These are phyloP conservation scores for Momotus momota DNA, from an alignment of 2,797 vertebrate genomes.

Conservation along the genomic window DNA sequence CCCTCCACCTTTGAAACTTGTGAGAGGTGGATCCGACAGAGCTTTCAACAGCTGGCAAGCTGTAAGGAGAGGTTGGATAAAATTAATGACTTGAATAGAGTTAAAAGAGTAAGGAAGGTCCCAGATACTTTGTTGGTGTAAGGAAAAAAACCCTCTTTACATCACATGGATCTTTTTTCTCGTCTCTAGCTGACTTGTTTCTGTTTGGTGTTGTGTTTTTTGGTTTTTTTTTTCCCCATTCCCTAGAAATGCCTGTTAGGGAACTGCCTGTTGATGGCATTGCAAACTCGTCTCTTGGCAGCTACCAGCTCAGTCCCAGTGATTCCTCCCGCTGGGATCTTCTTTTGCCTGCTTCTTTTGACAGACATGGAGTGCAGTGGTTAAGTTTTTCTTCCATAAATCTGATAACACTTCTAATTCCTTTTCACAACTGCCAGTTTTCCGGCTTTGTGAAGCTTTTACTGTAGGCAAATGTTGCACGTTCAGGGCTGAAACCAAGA, in stretches of 20 bases:
- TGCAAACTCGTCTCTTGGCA: neutral
- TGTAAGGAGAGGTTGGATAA: neutral
- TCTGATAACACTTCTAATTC: constrained; percentile 32
- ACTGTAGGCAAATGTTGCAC: constrained; percentile 20
- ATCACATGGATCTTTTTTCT: neutral
- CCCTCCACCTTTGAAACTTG: constrained; percentile 1
- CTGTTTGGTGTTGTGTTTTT: neutral
- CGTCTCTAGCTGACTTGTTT: neutral
- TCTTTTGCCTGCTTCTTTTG: neutral
- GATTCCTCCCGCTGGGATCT: neutral
- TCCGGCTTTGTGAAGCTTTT: constrained; percentile 28
- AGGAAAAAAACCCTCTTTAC: neutral
- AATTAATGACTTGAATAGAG: neutral
- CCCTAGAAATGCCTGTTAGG: neutral
- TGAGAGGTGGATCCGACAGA: neutral
- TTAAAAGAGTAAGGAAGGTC: neutral
- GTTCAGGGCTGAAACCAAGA: neutral
- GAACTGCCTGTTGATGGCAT: neutral
- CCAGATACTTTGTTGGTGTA: neutral
- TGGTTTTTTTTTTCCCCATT: neutral
- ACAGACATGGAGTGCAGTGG: neutral
- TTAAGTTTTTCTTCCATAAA: neutral
- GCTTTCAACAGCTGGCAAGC: constrained; percentile 4
- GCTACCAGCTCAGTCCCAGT: neutral
- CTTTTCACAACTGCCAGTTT: constrained; percentile 42